Evolutionary conservation across 1,140 invertebrate genomes (phyloP).

Genomic region (Zaprionus davidi): DNA sequence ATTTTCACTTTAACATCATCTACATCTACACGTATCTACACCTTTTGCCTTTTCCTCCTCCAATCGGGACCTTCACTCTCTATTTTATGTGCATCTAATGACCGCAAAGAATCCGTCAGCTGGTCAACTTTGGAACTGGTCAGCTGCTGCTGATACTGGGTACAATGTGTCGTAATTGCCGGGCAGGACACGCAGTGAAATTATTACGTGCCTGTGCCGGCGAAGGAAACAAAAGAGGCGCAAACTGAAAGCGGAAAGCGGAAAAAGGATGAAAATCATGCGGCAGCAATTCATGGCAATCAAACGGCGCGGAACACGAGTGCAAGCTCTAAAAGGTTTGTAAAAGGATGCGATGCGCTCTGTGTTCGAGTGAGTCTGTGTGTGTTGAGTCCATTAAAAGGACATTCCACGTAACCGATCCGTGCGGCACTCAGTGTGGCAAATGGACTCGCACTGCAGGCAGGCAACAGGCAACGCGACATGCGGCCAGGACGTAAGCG

Average conservation of each 20-base stretch:
- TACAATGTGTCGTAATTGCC: slow-evolving; percentile 54
- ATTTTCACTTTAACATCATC: too few species aligned
- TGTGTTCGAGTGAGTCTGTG: not conserved
- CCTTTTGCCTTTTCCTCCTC: not conserved
- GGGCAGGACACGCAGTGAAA: slow-evolving; percentile 37
- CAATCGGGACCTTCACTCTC: not conserved
- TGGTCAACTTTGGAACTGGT: slow-evolving; percentile 11
- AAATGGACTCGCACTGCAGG: slow-evolving; percentile 62
- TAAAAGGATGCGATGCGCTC: slow-evolving; percentile 61
- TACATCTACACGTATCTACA: too few species aligned
- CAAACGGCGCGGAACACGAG: slow-evolving; percentile 74
- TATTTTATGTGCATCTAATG: slow-evolving; percentile 7
- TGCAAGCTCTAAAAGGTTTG: slow-evolving; percentile 63
- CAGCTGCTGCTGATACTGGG: slow-evolving; percentile 43
- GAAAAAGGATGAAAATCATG: slow-evolving; percentile 74
- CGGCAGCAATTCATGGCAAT: slow-evolving; percentile 79
- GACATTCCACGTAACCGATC: slow-evolving; percentile 79
- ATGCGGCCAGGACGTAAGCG: slow-evolving; percentile 53
- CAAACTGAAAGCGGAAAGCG: slow-evolving; percentile 29
- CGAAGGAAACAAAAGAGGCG: slow-evolving; percentile 39
- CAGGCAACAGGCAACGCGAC: slow-evolving; percentile 51
- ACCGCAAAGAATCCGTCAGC: slow-evolving; percentile 35
- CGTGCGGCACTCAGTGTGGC: slow-evolving; percentile 59
- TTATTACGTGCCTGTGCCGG: slow-evolving; percentile 61
- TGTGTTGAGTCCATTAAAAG: slow-evolving; percentile 78